A percentile compares a stretch with the other conserved stretches of the same genome.
These are phyloP conservation scores for Eudasyphora cyanicolor DNA, from an alignment of 2,888 invertebrate species.

Conservation along the genomic window DNA sequence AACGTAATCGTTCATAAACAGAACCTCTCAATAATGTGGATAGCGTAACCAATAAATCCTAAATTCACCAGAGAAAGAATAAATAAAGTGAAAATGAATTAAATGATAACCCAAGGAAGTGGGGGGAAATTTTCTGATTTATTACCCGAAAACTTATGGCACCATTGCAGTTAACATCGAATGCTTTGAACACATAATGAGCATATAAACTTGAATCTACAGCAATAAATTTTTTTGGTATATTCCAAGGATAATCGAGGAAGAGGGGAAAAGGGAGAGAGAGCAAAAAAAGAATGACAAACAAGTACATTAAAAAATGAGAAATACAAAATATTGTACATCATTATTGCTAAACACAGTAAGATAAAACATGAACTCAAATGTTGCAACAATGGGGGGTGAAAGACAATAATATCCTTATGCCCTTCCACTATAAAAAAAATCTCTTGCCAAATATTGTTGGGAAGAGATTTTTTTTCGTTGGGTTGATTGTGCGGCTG, in stretches of 20 bases:
- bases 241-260: no score
- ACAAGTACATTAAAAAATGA: constrained; percentile 3
- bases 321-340: constrained; percentile 7
- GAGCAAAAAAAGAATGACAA: not conserved
- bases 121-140: constrained; percentile 35
- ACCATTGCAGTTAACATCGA: constrained; percentile 98
- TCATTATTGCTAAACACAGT: not conserved
- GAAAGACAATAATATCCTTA: not conserved
- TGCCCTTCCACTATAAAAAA: not conserved
- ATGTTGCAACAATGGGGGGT: not conserved
- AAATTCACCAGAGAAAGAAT: constrained; percentile 66
- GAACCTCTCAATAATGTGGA: constrained; percentile 95
- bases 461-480: not conserved
- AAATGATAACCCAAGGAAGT: not conserved
- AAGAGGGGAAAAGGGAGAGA: not conserved
- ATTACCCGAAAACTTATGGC: constrained; percentile 98
- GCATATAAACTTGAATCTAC: constrained; percentile 98
- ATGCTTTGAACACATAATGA: constrained; percentile 99
- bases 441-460: not conserved
- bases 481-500: not conserved
- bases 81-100: not conserved
- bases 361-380: constrained; percentile 44
- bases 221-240: constrained; percentile 76
- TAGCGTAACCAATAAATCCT: constrained; percentile 96
- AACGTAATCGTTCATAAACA: constrained; percentile 95